Evolutionary conservation across 2,113 vertebrate species (phyloP).

Genomic region (Eulemur macaco): DNA sequence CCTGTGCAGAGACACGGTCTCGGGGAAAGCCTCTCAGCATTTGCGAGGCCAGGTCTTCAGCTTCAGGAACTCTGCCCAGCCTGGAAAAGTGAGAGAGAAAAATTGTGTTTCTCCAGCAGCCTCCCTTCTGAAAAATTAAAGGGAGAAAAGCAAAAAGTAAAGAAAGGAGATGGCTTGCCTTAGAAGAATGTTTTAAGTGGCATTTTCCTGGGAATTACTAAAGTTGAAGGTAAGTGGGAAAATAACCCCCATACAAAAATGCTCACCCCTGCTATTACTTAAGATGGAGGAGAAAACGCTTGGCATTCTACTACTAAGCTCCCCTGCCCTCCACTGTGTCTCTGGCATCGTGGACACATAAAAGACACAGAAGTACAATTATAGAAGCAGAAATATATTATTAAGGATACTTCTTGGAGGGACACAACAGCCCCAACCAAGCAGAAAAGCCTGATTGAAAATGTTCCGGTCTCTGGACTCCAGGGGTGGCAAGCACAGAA

Average conservation of each 20-base stretch:
- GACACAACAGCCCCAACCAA: not conserved
- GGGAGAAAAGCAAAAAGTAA: not conserved
- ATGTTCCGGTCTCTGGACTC: not conserved
- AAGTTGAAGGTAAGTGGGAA: not conserved
- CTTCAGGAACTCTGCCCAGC: conserved; percentile 87
- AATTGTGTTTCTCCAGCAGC: not conserved
- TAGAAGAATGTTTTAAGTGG: not conserved
- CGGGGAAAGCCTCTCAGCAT: conserved; percentile 87
- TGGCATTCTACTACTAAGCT: not conserved
- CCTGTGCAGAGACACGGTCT: conserved; percentile 85
- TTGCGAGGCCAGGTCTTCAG: conserved; percentile 89
- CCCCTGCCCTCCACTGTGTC: not conserved
- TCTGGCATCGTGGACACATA: not conserved
- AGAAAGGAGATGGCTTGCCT: not conserved
- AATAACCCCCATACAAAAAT: not conserved
- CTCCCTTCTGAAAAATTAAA: conserved; percentile 12
- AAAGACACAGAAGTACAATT: not conserved
- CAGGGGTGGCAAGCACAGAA: not conserved
- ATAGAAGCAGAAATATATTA: conserved; percentile 24
- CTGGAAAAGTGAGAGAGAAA: conserved; percentile 80
- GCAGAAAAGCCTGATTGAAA: not conserved
- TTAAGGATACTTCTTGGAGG: conserved; percentile 12
- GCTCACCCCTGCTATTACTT: not conserved
- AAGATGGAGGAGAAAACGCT: not conserved
- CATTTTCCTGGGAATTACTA: not conserved